Evolutionary conservation across 2,888 invertebrate species (phyloP).

Genomic region (Tetranychus piercei): DNA sequence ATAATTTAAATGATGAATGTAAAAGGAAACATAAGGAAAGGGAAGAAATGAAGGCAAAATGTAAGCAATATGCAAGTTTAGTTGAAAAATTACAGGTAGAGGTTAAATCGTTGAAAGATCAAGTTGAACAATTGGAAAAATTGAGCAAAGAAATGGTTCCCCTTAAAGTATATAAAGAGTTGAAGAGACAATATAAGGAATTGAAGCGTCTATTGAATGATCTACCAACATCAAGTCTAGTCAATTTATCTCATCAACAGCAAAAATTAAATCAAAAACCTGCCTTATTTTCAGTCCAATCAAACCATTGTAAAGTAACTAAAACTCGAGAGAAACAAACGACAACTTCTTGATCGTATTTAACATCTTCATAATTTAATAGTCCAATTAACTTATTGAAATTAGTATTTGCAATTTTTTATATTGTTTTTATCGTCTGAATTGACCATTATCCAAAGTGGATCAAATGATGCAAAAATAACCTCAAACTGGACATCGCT

Average conservation of each 20-base stretch:
- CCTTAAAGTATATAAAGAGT: constrained; percentile 3
- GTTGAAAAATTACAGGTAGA: constrained; percentile 14
- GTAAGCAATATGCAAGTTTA: constrained; percentile 10
- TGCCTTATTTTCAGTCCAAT: neutral
- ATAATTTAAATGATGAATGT: constrained; percentile 13
- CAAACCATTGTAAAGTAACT: neutral
- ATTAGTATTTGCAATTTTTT: neutral
- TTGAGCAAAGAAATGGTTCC: constrained; percentile 11
- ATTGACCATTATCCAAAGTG: no score
- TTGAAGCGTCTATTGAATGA: constrained; percentile 7
- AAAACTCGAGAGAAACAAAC: neutral
- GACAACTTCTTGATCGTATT: neutral
- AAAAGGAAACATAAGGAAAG: constrained; percentile 12
- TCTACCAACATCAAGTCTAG: neutral
- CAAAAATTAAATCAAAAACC: neutral
- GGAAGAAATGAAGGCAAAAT: constrained; percentile 14
- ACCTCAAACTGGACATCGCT: no score
- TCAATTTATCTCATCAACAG: neutral
- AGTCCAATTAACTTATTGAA: neutral
- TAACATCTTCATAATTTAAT: neutral
- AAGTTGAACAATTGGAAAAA: neutral
- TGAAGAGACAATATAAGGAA: constrained; percentile 14
- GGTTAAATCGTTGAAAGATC: neutral
- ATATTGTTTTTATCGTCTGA: no score
- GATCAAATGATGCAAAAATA: no score